Conservation (phyloP, 2,113 vertebrate genomes). For the Trogon melanurus region DNA sequence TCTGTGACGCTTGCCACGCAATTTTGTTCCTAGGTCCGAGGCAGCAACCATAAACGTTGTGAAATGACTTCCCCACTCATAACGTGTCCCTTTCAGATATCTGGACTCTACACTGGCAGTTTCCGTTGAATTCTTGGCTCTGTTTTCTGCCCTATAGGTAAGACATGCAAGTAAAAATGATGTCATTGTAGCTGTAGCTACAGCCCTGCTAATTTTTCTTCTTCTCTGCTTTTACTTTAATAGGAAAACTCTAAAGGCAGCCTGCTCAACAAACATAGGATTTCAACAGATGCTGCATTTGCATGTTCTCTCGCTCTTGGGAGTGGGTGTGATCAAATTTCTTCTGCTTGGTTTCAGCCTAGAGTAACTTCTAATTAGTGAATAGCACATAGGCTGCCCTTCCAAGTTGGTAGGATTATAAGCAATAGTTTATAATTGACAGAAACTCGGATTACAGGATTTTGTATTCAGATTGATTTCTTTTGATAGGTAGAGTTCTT, state of each 20-base stretch:
- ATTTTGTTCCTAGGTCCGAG: background rate
- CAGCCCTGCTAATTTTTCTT: background rate
- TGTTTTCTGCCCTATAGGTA: background rate
- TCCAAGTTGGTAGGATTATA: background rate
- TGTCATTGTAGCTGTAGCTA: background rate
- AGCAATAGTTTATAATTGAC: background rate
- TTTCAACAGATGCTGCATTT: conserved; percentile 60
- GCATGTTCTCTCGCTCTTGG: conserved; percentile 47
- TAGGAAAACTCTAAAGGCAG: background rate
- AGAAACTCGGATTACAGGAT: background rate
- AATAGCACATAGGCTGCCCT: background rate
- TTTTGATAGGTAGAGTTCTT: background rate
- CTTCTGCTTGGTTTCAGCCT: conserved; percentile 9
- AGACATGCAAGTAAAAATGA: background rate
- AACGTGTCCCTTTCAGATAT: background rate
- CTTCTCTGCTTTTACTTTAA: background rate
- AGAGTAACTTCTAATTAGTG: conserved; percentile 17
- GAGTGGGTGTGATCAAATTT: conserved; percentile 50
- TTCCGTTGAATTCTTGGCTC: background rate
- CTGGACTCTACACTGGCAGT: background rate
- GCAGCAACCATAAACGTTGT: background rate
- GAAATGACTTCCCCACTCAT: background rate
- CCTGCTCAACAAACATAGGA: background rate
- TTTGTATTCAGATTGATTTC: background rate
- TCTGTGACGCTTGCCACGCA: background rate